Evolutionary conservation across 2,797 vertebrate species (phyloP).

Genomic region (Leuciscus waleckii): DNA sequence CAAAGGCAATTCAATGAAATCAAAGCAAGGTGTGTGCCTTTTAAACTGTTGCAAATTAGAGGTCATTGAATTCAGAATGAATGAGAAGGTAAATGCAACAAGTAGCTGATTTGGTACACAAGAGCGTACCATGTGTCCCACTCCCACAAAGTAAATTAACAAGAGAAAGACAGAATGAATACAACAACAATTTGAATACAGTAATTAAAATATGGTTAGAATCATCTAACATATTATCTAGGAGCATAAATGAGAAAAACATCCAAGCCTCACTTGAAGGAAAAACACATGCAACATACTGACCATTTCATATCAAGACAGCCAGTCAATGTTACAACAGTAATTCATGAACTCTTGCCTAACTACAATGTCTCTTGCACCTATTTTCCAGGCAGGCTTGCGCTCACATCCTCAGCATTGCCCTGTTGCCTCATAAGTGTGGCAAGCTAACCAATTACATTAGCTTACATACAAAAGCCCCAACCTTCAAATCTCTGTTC

Average conservation of each 20-base stretch:
- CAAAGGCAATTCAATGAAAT: not conserved
- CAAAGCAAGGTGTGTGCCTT: not conserved
- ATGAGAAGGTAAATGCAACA: conserved; percentile 2
- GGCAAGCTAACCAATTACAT: not conserved
- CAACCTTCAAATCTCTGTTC: not conserved
- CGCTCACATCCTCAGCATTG: not conserved
- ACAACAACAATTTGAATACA: not conserved
- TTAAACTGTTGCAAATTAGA: not conserved
- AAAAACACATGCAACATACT: not conserved
- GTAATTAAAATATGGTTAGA: not conserved
- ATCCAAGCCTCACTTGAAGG: not conserved
- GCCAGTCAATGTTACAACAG: not conserved
- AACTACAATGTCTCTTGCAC: not conserved
- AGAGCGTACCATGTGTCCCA: not conserved
- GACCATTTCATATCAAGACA: not conserved
- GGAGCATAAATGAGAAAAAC: not conserved
- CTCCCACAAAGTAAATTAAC: not conserved
- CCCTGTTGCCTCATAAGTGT: too few relatives aligned
- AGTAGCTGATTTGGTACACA: not conserved
- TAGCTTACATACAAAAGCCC: not conserved
- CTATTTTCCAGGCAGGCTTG: not conserved
- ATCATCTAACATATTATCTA: not conserved
- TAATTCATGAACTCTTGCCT: not conserved
- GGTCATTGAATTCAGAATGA: not conserved
- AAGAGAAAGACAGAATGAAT: not conserved